Evolutionary conservation across 2,113 vertebrate genomes (phyloP), one percentile per base, ranked within the genome.

Genomic region (Cacatua alba): DNA sequence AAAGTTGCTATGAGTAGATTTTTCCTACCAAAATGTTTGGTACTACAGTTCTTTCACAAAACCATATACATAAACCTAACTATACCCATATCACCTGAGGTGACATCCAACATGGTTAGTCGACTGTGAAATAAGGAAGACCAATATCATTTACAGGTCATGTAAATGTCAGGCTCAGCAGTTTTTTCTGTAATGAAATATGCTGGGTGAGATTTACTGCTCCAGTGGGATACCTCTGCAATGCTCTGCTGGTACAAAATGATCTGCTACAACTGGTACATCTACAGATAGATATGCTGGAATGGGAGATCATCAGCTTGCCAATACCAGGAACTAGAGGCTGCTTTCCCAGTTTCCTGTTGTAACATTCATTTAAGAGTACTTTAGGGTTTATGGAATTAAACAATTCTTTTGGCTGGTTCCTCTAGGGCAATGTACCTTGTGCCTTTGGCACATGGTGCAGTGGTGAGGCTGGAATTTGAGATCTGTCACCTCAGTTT

Each of bases 71-170:
- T 31, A 53, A 24, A 46, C 3, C 0, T 8, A 62, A 55, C 51
- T 43, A 43, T 10, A 3, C 39, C 39, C 18, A 28, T 64, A 86
- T 93, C 71, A 92, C 77, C 82, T 52, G 49, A 88, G 35, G 76
- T 95, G 60, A 95, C 68, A 92, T 90, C 75, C 87, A 93, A 18
- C 39, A 37, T 75, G n/a, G 79, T 83, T 86, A 93, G 79, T 94
- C 90, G 88, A n/a, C 79, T 94, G 90, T 96, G 93, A 96, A 96
- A 95, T 90, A 81, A 92, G 75, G 88, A 51, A 94, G 79, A 71
- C 64, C 68, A 81, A 16, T 90, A 88, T 92, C 46, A 85, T 81
- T 96, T 88, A 75, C 88, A 94, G 88, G 92, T 93, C 90, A 81
- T 75, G 68, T 20, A 89, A 87, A 92, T 71, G 33, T 90, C 82